Evolutionary conservation across 2,888 invertebrate species (phyloP), one percentile per base, ranked within the genome.

Genomic region (Mantis religiosa): DNA sequence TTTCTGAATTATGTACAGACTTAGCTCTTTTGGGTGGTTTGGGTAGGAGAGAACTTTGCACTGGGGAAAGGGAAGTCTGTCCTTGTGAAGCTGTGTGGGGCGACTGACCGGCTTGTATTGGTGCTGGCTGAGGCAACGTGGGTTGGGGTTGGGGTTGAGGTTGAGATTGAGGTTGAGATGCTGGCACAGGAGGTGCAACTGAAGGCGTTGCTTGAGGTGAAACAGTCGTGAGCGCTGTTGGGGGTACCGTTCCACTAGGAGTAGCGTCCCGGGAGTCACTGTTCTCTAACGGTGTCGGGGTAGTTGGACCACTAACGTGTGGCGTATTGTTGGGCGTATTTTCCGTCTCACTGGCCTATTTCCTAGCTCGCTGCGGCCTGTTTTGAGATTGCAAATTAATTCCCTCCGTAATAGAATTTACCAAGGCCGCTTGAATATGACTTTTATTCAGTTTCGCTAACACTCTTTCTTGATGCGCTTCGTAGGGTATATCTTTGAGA

Each of bases 401-500:
- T 14, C 98, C 98, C 93, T 98, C 98, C 34, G 98, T 98, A 87
- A 99, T 98, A 0, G 98, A 98, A 92, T 97, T 98, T 0, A 98
- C 98, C 90, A 99, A 94, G 1, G 98, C 98, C 9, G 97, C 97
- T 92, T 98, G 98, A 0, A 98, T 98, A 93, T 98, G 98, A 20
- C 97, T 98, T 94, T 98, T 98, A 92, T 98, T 98, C 87, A 99
- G 94, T 92, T 98, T 98, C 3, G 98, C 98, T 92, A 99, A 93
- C 1, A 98, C 98, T 89, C 97, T 94, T 92, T 98, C 98, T 92
- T 97, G 97, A 92, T 99, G 98, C 0, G 98, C 98, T 93, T 99
- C 99, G 92, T 99, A 99, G 99, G 99, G 93, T 99, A 99, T 90
- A 99, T 99, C 93, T 99, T 99, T 0, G 98, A 97, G 91, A 99